Evolutionary conservation across 1,140 invertebrate species (phyloP).

Genomic region (Bombus balteatus): DNA sequence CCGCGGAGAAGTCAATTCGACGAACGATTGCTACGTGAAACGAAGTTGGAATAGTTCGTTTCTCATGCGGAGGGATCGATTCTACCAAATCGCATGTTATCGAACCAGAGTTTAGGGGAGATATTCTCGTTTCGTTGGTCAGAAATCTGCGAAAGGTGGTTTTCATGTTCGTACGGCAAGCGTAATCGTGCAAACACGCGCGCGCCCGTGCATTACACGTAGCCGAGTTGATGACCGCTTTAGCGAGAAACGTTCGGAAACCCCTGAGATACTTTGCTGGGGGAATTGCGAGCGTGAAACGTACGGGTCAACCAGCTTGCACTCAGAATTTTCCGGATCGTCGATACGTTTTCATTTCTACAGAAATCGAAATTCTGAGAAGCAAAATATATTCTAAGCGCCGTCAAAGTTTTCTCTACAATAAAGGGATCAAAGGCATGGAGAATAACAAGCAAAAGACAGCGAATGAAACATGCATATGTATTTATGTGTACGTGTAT

Average conservation of each 20-base stretch:
- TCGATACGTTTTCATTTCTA: slow-evolving; percentile 51
- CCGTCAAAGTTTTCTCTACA: slow-evolving; percentile 48
- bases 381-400: slow-evolving; percentile 48
- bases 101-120: not conserved
- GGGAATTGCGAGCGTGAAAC: slow-evolving; percentile 13
- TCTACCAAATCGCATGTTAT: slow-evolving; percentile 16
- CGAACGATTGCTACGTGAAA: not conserved
- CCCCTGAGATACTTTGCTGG: slow-evolving; percentile 44
- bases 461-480: slow-evolving; percentile 24
- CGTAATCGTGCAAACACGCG: slow-evolving; percentile 9
- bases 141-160: not conserved
- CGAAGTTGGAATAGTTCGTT: not conserved
- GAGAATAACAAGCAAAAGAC: slow-evolving; percentile 15
- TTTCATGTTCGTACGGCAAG: not conserved
- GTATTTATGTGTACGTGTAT: not conserved
- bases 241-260: slow-evolving; percentile 54
- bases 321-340: slow-evolving; percentile 52
- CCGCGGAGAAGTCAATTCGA: not conserved
- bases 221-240: slow-evolving; percentile 35
- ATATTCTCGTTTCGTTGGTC: slow-evolving; percentile 9
- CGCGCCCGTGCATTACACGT: not conserved
- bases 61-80: not conserved
- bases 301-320: slow-evolving; percentile 54
- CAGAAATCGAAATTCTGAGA: slow-evolving; percentile 44
- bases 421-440: slow-evolving; percentile 52